A percentile compares a stretch with the other conserved stretches of the same genome.
Evolutionary conservation across 2,888 invertebrate species (phyloP).

Genomic region (Morpho deidamia): DNA sequence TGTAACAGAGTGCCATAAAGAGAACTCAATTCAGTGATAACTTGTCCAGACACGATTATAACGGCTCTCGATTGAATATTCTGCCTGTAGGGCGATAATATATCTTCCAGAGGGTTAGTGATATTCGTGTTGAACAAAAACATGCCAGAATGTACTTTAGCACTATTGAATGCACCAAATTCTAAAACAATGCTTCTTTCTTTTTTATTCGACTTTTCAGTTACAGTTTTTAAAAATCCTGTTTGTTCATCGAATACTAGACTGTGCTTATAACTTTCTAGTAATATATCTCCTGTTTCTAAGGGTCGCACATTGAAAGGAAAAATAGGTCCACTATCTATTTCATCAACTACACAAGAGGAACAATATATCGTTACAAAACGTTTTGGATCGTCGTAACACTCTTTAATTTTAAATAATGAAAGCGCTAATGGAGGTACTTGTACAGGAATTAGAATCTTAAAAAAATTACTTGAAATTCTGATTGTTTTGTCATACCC

Average conservation of each 20-base stretch:
- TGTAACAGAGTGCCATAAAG: constrained; percentile 86
- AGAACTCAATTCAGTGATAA: constrained; percentile 89
- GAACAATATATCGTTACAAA: constrained; percentile 54
- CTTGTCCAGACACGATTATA: constrained; percentile 89
- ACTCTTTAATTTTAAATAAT: constrained; percentile 78
- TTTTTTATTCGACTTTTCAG: constrained; percentile 70
- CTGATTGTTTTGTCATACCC: constrained; percentile 43
- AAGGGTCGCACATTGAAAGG: constrained; percentile 80
- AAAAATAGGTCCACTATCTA: constrained; percentile 31
- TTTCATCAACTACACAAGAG: constrained; percentile 44
- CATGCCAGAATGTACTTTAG: constrained; percentile 94
- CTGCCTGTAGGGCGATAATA: constrained; percentile 83
- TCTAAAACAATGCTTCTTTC: constrained; percentile 71
- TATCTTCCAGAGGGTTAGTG: constrained; percentile 87
- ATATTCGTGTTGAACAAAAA: constrained; percentile 95
- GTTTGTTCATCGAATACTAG: constrained; percentile 88
- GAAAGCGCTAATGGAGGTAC: constrained; percentile 87
- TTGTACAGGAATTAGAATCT: constrained; percentile 84
- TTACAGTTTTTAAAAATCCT: constrained; percentile 88
- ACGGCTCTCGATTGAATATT: constrained; percentile 76
- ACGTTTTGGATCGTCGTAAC: constrained; percentile 47
- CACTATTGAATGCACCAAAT: constrained; percentile 92
- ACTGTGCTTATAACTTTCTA: constrained; percentile 89
- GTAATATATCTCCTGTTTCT: constrained; percentile 87
- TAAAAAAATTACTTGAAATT: constrained; percentile 70